Base-by-base conservation (phyloP, 2,113 vertebrate species). In the Rhegmatorhina hoffmannsi region DNA sequence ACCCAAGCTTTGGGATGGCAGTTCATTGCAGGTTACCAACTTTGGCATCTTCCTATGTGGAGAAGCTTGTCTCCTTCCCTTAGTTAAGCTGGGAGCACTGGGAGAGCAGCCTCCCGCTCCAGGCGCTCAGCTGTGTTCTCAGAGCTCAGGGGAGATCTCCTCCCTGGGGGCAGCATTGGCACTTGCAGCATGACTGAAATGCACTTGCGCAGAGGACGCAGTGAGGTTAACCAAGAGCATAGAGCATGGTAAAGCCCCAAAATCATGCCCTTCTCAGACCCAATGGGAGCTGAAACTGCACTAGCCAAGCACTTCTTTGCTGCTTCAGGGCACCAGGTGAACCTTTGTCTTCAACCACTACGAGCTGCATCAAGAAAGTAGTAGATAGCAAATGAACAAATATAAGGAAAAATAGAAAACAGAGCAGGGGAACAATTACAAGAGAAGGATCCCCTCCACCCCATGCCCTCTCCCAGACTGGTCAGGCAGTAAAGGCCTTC, bases 151-250 rank as follows among this genome's bases (percentile, higher is more conserved):
- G 43, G 34, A 63, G 9, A 26, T 31, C 28, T 74, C 1, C 4
- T 73, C 31, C 20, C 19, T 26, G 16, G 2, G 13, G 26, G 1
- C 34, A 83, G 10, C 18, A 6, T 20, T 0, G 0, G 29, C 33
- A 59, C 29, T 38, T 33, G 31, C 1, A 4, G 9, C 43, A 28
- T 0, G 12, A 50, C 60, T 74, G 50, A 52, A 64, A 23, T 29
- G 20, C 14, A 17, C 26, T 89, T 3, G 1, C 13, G 3, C 0
- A 4, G 26, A 74, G 13, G 13, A 17, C 13, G 13, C 0, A 0
- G 21, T 15, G 29, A 49, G 53, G 11, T 64, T 25, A 87, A n/a
- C 26, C 24, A 34, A 50, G 34, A 26, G 7, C 47, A 52, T 0
- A 0, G 60, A 75, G 47, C 29, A 21, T 34, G 38, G 21, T 14